Base-by-base conservation (phyloP, 1,140 invertebrate genomes). In the Leptoteleia sp. region DNA sequence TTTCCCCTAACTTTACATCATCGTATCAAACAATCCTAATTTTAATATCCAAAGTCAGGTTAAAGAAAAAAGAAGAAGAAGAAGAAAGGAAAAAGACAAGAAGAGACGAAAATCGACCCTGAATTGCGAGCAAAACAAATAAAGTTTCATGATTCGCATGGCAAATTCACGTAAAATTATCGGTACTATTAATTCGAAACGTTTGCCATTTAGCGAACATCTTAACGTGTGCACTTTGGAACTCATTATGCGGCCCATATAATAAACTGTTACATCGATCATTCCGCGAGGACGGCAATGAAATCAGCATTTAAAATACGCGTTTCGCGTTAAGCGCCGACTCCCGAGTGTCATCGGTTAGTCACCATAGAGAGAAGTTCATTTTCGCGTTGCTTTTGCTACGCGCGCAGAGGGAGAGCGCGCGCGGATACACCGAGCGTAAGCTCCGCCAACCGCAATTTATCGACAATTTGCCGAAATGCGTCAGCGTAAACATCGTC, bases 381-480 rank as follows among this genome's bases (percentile, higher is more conserved):
- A 54, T 61, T 17, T 59, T 52, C 17, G 37, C 42, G 6, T 54
- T 9, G 43, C 19, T 9, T 27, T 57, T 8, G 48, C 47, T 67
- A 33, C 35, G n/a, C 13, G 25, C 31, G 54, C 17, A 40, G 9
- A 0, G 22, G 11, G 25, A n/a, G 22, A 25, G 22, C 22, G 22
- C 17, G 22, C 19, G 13, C 40, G 33, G 12, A 55, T 42, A 57
- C 42, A 47, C 40, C 38, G 31, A n/a, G 13, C 27, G 11, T 11
- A 13, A 9, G 33, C 31, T 55, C 57, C 27, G 27, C 11, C 54
- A 62, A 64, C 50, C 35, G 19, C 70, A 50, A 50, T 57, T 59
- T 64, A 75, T 75, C 54, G 61, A 67, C 71, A 54, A 75, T 43
- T 75, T 67, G 42, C 19, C 38, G n/a, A 62, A 71, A 61, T 35